phyloP scores from a whole-genome alignment of 1,140 invertebrate genomes.

The Drosophila orena region DNA sequence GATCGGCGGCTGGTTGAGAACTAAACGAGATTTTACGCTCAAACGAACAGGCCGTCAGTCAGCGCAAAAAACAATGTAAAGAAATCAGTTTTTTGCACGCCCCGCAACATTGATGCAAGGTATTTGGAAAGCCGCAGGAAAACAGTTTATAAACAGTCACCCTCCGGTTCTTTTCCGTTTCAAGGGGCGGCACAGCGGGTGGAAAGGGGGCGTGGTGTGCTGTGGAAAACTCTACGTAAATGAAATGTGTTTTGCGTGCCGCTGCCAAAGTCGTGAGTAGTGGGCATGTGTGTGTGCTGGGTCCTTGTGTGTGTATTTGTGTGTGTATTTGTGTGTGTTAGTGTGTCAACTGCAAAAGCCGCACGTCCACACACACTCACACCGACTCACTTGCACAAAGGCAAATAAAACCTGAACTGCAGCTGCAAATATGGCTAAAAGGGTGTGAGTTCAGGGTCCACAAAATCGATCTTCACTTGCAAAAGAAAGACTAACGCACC shows the following conservation, averaged over 20 bases:
- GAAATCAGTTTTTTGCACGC: slow-evolving; percentile 52
- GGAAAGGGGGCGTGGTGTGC: slow-evolving; percentile 16
- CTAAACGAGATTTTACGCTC: slow-evolving; percentile 65
- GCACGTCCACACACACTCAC: slow-evolving; percentile 48
- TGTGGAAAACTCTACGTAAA: slow-evolving; percentile 76
- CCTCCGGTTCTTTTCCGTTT: neutral
- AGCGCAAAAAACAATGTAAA: slow-evolving; percentile 31
- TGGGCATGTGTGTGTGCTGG: slow-evolving; percentile 9
- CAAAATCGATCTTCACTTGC: neutral
- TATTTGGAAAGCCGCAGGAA: slow-evolving; percentile 64
- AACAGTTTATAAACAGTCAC: slow-evolving; percentile 61
- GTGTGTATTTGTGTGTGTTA: slow-evolving; percentile 57
- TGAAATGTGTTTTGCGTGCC: slow-evolving; percentile 79
- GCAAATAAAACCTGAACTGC: slow-evolving; percentile 59
- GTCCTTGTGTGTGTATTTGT: neutral
- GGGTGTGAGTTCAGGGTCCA: neutral
- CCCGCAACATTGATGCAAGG: slow-evolving; percentile 60
- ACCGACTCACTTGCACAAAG: slow-evolving; percentile 21
- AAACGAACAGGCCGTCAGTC: slow-evolving; percentile 40
- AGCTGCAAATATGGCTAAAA: slow-evolving; percentile 24
- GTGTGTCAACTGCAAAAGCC: slow-evolving; percentile 78
- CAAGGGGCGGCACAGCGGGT: neutral
- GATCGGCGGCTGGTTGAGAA: slow-evolving; percentile 46
- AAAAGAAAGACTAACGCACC: no score
- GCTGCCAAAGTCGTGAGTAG: slow-evolving; percentile 35